Base-by-base conservation (phyloP, 1,140 invertebrate species). In the Ostrea denselamellosa region DNA sequence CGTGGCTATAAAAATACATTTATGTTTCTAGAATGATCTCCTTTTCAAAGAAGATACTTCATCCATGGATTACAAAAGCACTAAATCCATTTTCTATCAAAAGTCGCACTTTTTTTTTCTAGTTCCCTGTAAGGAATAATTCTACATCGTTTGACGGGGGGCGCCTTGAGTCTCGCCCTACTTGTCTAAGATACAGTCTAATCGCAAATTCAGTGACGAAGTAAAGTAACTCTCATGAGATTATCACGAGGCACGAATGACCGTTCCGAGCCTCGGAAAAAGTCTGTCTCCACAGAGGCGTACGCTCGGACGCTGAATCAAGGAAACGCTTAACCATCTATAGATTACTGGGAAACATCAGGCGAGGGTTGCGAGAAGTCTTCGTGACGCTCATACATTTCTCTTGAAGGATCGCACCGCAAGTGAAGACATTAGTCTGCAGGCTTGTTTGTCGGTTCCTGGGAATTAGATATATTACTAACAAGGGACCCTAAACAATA, bases 401-500 rank as follows among this genome's bases (percentile, higher is more conserved):
- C 68, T 77, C 68, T 34, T 77, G 68, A 77, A 25, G 25, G 68
- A 77, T 77, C 28, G 68, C 68, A 77, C 68, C 25, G 68, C 22
- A 77, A 77, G 68, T 77, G 68, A 77, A 77, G 68, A 77, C 68
- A 77, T 77, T 77, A 77, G 68, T 77, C 68, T 77, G 68, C 68
- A 1, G 25, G 25, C 25, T 77, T 77, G 68, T 77, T 77, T 77
- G 68, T 77, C 22, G 68, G 25, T 77, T 77, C 68, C 68, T 34
- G 68, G 68, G 68, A 77, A 77, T 77, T 77, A 77, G 68, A 77
- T 77, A 77, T 77, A 77, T 77, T 77, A 34, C 25, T 34, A 34
- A 77, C 68, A 14, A 25, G 68, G 68, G 68, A 77, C 68, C 28
- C 25, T 77, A 77, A 77, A 77, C 68, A 77, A 77, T 77, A 34